Conservation (phyloP, 2,797 vertebrate species). For the Sebastes hubbsi region DNA sequence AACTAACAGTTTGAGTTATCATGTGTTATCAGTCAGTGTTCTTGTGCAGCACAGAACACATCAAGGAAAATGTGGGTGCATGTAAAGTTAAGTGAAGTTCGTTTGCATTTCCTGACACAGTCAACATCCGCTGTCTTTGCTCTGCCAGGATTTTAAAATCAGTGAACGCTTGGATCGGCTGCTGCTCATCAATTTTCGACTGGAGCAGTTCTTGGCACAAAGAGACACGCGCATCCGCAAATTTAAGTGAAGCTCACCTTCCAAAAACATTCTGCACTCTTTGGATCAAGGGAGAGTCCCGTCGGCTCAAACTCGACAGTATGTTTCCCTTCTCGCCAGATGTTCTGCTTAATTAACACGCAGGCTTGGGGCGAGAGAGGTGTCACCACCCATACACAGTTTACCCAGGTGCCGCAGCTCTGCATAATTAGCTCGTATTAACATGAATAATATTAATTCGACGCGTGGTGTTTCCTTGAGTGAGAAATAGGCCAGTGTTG, state of each 20-base stretch:
- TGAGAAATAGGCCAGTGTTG: constrained; percentile 5
- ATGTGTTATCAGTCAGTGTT: neutral
- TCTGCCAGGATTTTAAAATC: constrained; percentile 39
- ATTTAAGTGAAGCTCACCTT: constrained; percentile 48
- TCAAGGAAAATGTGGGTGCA: neutral
- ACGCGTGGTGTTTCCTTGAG: constrained; percentile 27
- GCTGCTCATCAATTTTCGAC: constrained; percentile 5
- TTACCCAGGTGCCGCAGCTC: constrained; percentile 61
- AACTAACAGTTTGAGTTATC: neutral
- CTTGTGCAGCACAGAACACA: neutral
- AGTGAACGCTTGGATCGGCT: constrained; percentile 14
- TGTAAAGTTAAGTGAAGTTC: neutral
- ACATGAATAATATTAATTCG: constrained; percentile 48
- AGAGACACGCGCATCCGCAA: constrained; percentile 16
- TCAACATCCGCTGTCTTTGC: constrained; percentile 15
- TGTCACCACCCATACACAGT: constrained; percentile 37
- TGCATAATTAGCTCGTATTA: constrained; percentile 58
- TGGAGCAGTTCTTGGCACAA: constrained; percentile 39
- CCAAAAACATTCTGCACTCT: constrained; percentile 28
- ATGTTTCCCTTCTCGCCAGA: constrained; percentile 59
- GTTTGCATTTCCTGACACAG: constrained; percentile 21
- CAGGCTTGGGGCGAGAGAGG: constrained; percentile 43
- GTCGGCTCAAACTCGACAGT: neutral
- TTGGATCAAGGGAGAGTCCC: constrained; percentile 29
- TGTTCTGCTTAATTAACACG: constrained; percentile 66